Base-by-base conservation (phyloP, 2,888 invertebrate species). In the Tortrix viridana region DNA sequence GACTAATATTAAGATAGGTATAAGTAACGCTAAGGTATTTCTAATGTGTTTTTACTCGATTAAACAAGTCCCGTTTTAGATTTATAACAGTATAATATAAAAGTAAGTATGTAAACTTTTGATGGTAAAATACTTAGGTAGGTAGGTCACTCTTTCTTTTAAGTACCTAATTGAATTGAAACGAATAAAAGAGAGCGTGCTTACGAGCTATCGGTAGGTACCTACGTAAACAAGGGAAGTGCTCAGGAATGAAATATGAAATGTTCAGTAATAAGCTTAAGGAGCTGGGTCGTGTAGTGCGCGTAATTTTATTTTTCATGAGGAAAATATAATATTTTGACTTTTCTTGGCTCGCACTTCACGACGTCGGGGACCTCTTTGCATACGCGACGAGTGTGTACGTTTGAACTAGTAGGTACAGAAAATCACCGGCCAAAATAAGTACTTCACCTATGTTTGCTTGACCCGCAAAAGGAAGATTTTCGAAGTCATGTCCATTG, bases 291-390 rank as follows among this genome's bases (percentile, higher is more conserved):
- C 63, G 62, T 69, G 65, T 72, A 61, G 65, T 62, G 63, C 61
- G 57, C 65, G 65, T 68, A 67, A 69, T 69, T 67, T 64, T 68
- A 71, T 71, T 70, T 72, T 57, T 67, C 60, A 56, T 48, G 59
- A 60, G 57, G 48, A 64, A 67, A 69, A 60, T 47, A 68, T 65
- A 56, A 61, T 18, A 52, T 52, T 18, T 32, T 23, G 43, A 65
- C 60, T 60, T 49, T 57, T 65, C 66, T 71, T 64, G 65, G 64
- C 67, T 66, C 67, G 55, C 49, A 65, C 47, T 57, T 38, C 54
- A 32, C 5, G 54, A n/a, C 26, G 19, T 14, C 12, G 55, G 50
- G 49, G 46, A 37, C 37, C 55, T 59, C 55, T 53, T 60, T 55
- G 55, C 59, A 60, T 60, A 44, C 46, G 23, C 50, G 43, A 38